Evolutionary conservation across 1,140 invertebrate genomes (phyloP).

Genomic region (Drosophila quadrilineata): DNA sequence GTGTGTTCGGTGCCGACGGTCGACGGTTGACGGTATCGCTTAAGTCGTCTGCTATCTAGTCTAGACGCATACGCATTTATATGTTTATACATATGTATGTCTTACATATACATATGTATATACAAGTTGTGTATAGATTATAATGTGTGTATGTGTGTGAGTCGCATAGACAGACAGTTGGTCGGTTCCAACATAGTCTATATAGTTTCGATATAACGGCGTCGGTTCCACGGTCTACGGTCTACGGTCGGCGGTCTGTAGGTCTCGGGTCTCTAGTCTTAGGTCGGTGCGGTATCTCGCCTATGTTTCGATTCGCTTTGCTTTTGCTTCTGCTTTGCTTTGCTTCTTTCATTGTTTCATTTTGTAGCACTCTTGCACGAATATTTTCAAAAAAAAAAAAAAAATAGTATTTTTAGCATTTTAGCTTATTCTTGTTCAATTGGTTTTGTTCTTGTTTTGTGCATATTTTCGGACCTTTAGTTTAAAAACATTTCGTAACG

Average conservation of each 20-base stretch:
- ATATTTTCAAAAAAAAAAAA: no score
- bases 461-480: conserved; percentile 19
- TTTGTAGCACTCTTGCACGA: conserved; percentile 14
- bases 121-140: no score
- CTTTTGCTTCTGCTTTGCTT: conserved; percentile 9
- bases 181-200: not conserved
- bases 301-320: no score
- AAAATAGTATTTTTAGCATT: conserved; percentile 31
- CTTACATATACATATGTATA: no score
- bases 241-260: no score
- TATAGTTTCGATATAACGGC: conserved; percentile 19
- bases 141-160: conserved; percentile 2
- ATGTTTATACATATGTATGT: no score
- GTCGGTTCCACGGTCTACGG: no score
- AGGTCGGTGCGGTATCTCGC: no score
- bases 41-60: conserved; percentile 78
- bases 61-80: conserved; percentile 57
- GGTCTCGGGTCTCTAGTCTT: no score
- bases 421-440: not conserved
- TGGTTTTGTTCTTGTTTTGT: not conserved
- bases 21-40: no score
- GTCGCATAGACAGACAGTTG: not conserved
- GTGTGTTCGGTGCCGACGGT: no score
- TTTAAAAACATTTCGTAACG: conserved; percentile 35
- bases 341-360: conserved; percentile 26